Conservation (phyloP, 2,888 invertebrate species). For the Agonopterix heracliana region DNA sequence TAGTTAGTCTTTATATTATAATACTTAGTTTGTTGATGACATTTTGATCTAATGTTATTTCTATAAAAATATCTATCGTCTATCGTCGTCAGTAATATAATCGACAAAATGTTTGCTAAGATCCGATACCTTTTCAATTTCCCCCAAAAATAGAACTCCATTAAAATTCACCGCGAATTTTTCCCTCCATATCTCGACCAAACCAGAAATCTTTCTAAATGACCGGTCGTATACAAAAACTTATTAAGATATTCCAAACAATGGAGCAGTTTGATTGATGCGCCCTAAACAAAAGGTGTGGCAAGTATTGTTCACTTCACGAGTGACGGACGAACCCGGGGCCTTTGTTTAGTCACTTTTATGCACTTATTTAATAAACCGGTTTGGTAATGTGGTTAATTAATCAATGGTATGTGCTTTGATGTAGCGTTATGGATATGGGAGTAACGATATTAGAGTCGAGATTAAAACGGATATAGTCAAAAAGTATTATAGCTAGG, state of each 20-base stretch:
- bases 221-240: constrained; percentile 67
- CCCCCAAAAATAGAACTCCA: constrained; percentile 30
- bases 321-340: constrained; percentile 28
- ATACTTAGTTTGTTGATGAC: too few species aligned
- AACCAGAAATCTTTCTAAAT: constrained; percentile 67
- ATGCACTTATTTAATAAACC: constrained; percentile 66
- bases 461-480: too few species aligned
- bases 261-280: constrained; percentile 64
- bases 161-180: constrained; percentile 45
- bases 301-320: constrained; percentile 46
- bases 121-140: constrained; percentile 29
- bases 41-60: too few species aligned
- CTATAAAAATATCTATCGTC: too few species aligned
- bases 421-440: constrained; percentile 15
- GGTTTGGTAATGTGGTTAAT: constrained; percentile 58
- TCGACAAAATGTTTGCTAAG: not conserved
- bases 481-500: too few species aligned
- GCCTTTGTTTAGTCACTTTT: constrained; percentile 39
- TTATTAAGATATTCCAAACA: constrained; percentile 73
- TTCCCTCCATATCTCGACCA: constrained; percentile 34
- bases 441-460: not conserved
- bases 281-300: constrained; percentile 58
- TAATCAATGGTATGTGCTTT: constrained; percentile 53
- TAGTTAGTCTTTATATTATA: too few species aligned
- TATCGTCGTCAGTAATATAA: too few species aligned